Conservation (phyloP, 1,140 invertebrate genomes). For the Papilio xuthus region DNA sequence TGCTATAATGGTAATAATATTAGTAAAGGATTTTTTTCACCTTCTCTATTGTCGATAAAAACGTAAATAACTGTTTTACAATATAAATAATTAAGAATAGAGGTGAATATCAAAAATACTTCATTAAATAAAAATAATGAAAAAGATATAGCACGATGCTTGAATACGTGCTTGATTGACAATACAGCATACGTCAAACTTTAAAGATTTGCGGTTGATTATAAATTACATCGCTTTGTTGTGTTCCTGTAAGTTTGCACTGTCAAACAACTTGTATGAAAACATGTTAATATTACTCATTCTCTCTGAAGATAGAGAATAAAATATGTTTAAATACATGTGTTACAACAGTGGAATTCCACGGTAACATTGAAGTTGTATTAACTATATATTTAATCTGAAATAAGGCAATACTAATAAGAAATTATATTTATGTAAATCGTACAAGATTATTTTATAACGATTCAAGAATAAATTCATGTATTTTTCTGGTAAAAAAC, state of each 20-base stretch:
- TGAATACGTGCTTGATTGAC: slow-evolving; percentile 19
- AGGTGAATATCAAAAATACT: not conserved
- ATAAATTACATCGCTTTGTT: slow-evolving; percentile 11
- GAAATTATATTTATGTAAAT: no score
- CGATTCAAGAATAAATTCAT: no score
- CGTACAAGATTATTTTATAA: no score
- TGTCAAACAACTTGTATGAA: not conserved
- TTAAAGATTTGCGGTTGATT: slow-evolving; percentile 5
- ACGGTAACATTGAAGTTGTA: no score
- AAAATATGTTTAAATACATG: no score
- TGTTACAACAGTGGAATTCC: no score
- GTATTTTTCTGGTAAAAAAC: no score
- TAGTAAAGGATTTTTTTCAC: not conserved
- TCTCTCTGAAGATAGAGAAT: no score
- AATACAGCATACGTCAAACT: slow-evolving; percentile 5
- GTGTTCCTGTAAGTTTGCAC: not conserved
- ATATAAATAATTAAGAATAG: not conserved
- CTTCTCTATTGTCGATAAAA: not conserved
- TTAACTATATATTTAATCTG: no score
- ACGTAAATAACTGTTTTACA: not conserved
- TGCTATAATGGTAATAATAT: not conserved
- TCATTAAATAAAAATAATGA: slow-evolving; percentile 12
- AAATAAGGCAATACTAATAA: no score
- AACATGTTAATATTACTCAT: not conserved
- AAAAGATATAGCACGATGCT: not conserved